phyloP scores from a whole-genome alignment of 2,797 vertebrate species.

The Gadopsis bispinosus region DNA sequence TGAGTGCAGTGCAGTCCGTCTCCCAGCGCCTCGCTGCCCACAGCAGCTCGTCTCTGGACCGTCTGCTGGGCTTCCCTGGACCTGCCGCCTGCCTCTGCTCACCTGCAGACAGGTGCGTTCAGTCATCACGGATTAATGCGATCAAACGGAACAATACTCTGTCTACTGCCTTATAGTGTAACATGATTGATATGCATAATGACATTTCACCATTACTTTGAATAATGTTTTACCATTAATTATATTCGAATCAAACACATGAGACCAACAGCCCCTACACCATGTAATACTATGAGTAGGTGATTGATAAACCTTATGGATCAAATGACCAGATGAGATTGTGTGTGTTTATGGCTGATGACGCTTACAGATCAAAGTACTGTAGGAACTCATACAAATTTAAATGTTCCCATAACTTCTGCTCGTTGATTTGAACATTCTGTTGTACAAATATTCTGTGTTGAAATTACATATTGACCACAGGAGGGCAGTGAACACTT shows the following conservation, averaged over 20 bases:
- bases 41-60: conserved; percentile 50
- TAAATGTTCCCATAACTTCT: neutral
- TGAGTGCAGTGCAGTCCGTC: conserved; percentile 35
- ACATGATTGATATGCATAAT: neutral
- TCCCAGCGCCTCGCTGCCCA: conserved; percentile 49
- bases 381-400: neutral
- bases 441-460: neutral
- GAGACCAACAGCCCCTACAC: neutral
- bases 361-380: neutral
- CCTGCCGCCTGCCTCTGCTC: conserved; percentile 19
- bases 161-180: neutral
- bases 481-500: neutral
- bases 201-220: neutral
- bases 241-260: neutral
- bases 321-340: neutral
- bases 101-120: conserved; percentile 48
- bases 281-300: neutral
- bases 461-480: neutral
- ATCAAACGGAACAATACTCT: neutral
- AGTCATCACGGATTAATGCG: neutral
- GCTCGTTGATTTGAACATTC: no score
- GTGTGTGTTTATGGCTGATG: no score
- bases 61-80: conserved; percentile 27
- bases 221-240: neutral
- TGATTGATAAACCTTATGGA: neutral